These are phyloP conservation scores for Excalfactoria chinensis DNA, from an alignment of 2,113 vertebrate genomes.

Conservation along the genomic window DNA sequence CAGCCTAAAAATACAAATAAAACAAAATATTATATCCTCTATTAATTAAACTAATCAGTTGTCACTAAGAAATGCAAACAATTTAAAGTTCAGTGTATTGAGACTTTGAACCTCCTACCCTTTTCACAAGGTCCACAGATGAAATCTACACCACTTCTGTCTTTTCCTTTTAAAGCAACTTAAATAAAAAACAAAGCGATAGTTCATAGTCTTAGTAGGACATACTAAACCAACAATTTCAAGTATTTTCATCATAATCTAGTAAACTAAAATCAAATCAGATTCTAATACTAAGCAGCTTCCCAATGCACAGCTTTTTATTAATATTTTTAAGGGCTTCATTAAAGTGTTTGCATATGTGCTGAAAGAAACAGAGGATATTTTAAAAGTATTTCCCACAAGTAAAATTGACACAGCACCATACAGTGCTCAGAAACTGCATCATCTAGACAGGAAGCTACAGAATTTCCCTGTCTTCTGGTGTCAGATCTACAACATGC, in stretches of 20 bases:
- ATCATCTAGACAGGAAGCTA: background rate
- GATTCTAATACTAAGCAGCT: background rate
- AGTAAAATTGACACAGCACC: background rate
- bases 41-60: conserved; percentile 24
- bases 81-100: conserved; percentile 48
- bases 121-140: background rate
- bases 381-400: background rate
- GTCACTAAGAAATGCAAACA: conserved; percentile 19
- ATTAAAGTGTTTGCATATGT: background rate
- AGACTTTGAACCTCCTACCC: conserved; percentile 24
- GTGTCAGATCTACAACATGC: background rate
- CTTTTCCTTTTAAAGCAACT: background rate
- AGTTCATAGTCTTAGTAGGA: background rate
- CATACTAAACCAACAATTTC: background rate
- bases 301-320: background rate
- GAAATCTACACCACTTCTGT: background rate
- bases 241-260: background rate
- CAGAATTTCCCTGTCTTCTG: background rate
- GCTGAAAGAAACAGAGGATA: background rate
- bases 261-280: background rate
- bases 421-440: background rate
- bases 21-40: background rate
- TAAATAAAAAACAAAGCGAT: background rate
- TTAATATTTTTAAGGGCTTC: background rate
- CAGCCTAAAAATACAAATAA: background rate